Evolutionary conservation across 2,888 invertebrate species (phyloP), one percentile per base, ranked within the genome.

Genomic region (Augochlorella aurata): DNA sequence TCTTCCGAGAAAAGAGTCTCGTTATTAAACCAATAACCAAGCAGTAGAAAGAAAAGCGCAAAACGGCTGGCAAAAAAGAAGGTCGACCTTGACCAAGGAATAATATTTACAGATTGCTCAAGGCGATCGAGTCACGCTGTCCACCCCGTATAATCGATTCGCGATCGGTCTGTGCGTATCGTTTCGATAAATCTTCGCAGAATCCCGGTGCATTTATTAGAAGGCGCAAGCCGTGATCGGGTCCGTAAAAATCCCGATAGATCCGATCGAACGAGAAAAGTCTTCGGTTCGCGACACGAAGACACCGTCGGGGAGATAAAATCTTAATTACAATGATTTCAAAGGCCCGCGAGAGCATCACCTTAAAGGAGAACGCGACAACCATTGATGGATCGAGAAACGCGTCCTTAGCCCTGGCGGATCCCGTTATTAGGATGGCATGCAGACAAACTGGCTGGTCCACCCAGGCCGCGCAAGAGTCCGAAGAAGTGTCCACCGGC

Each of bases 361-460:
- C 45, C 47, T 61, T 50, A 65, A 76, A 70, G 68, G 21, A 44
- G 74, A 74, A 71, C 50, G 63, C 77, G 77, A 82, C 77, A 74
- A 67, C 71, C 74, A 74, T 78, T 81, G 87, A 83, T 84, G 82
- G 79, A 81, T 84, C 81, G 84, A 79, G 83, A 78, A 82, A 81
- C 84, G 82, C 83, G 84, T 88, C 90, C 87, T 90, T 86, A 88
- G 86, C 81, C 79, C 85, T 61, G 82, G 77, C 47, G 79, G 82
- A 86, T 89, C 89, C 90, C 89, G 89, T 90, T 90, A 90, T 89
- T 88, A 89, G 88, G 83, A 89, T 88, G 87, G 86, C 85, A 90
- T 85, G 86, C 87, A 82, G 83, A 78, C 86, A 74, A 76, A 81
- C 89, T 82, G 85, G 85, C 82, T 83, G 87, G 78, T 77, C 81